Evolutionary conservation across 2,113 vertebrate genomes (phyloP).

Genomic region (Hemibagrus wyckioides): DNA sequence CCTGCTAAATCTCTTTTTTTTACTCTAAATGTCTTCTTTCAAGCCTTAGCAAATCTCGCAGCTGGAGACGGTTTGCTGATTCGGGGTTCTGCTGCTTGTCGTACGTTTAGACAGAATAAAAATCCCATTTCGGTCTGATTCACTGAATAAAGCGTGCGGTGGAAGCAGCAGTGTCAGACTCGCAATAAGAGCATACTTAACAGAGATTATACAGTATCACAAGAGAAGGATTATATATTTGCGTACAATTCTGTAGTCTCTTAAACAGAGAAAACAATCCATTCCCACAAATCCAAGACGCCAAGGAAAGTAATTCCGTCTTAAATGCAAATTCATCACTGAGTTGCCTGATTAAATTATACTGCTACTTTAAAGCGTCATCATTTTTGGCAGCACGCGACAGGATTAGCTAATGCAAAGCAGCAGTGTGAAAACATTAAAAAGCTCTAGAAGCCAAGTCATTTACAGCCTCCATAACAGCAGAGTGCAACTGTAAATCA

Average conservation of each 20-base stretch:
- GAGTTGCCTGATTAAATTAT: slow-evolving; percentile 33
- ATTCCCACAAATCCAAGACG: slow-evolving; percentile 3
- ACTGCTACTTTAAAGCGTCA: slow-evolving; percentile 52
- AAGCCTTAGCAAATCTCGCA: not conserved
- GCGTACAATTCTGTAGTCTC: not conserved
- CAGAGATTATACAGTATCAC: slow-evolving; percentile 25
- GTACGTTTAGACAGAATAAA: not conserved
- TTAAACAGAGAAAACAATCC: not conserved
- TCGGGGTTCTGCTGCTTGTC: not conserved
- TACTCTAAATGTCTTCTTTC: not conserved
- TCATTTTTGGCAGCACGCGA: slow-evolving; percentile 60
- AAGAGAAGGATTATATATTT: slow-evolving; percentile 28
- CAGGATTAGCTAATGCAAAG: slow-evolving; percentile 65
- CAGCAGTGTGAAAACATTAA: slow-evolving; percentile 66
- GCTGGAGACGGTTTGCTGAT: not conserved
- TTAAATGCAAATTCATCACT: slow-evolving; percentile 19
- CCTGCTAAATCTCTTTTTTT: too few relatives aligned
- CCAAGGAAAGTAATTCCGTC: not conserved
- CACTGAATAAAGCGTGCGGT: not conserved
- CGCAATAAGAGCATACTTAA: slow-evolving; percentile 21
- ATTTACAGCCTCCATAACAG: slow-evolving; percentile 69
- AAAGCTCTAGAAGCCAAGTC: slow-evolving; percentile 71
- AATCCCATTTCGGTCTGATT: not conserved
- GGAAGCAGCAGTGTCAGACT: slow-evolving; percentile 4
- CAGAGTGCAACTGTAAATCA: slow-evolving; percentile 70